Conservation (phyloP, 2,888 invertebrate species). For the Sussaba pulchella region DNA sequence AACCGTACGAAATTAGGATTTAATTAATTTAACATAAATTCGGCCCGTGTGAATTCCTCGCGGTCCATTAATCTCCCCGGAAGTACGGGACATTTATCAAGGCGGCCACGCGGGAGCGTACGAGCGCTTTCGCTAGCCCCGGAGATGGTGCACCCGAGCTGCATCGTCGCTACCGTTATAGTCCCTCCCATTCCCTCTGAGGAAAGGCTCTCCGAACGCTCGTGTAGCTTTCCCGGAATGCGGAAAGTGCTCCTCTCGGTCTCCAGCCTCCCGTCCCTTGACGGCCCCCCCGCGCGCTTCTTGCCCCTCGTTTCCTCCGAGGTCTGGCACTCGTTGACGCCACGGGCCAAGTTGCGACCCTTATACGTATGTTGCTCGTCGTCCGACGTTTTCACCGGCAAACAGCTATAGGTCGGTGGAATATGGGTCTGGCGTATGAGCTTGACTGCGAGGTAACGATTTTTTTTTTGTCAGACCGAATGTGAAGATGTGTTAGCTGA, state of each 20-base stretch:
- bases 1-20: conserved; percentile 66
- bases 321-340: conserved; percentile 16
- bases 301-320: neutral
- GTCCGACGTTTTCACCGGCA: conserved; percentile 38
- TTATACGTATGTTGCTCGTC: conserved; percentile 54
- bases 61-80: conserved; percentile 72
- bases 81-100: conserved; percentile 75
- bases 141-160: conserved; percentile 50
- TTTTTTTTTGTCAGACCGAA: conserved; percentile 33
- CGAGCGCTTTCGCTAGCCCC: conserved; percentile 54
- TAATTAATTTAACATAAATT: conserved; percentile 74
- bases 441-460: neutral
- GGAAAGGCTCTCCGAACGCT: conserved; percentile 51
- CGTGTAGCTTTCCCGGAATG: conserved; percentile 64
- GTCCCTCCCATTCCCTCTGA: conserved; percentile 43
- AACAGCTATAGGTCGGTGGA: neutral
- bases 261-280: conserved; percentile 1
- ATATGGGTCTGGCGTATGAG: conserved; percentile 5
- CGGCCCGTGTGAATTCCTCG: conserved; percentile 69
- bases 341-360: conserved; percentile 55
- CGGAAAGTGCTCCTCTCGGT: conserved; percentile 45
- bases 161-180: conserved; percentile 35
- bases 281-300: neutral
- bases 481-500: conserved; percentile 7
- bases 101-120: conserved; percentile 58